These are phyloP conservation scores for Cebus imitator DNA, from an alignment of 2,113 vertebrate genomes.

Conservation along the genomic window DNA sequence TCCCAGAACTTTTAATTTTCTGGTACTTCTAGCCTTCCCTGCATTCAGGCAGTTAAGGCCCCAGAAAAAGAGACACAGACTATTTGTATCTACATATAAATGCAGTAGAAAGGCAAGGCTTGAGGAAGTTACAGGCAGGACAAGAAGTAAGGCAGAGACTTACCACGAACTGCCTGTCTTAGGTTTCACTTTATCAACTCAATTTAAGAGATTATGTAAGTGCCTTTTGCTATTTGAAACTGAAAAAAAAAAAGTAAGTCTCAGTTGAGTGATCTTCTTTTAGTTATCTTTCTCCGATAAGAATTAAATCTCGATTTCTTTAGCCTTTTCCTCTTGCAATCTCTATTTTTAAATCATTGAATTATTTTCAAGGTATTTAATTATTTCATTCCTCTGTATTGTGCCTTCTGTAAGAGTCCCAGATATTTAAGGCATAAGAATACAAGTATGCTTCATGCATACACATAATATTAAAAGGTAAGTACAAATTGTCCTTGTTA, in stretches of 20 bases:
- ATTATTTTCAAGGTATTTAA: neutral
- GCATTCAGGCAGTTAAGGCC: neutral
- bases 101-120: neutral
- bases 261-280: neutral
- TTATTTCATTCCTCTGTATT: neutral
- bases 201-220: neutral
- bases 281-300: neutral
- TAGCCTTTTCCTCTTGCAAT: neutral
- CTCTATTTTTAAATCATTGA: constrained; percentile 10
- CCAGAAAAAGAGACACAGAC: neutral
- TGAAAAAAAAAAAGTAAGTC: neutral
- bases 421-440: neutral
- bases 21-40: neutral
- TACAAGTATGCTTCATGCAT: neutral
- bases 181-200: neutral
- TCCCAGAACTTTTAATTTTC: neutral
- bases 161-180: neutral
- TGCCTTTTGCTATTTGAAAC: neutral
- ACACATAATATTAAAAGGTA: neutral
- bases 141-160: neutral
- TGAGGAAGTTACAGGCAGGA: neutral
- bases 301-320: neutral
- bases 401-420: neutral
- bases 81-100: neutral
- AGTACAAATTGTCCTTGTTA: neutral